Conservation (phyloP, 2,888 invertebrate species). For the Mycalesis mineus region DNA sequence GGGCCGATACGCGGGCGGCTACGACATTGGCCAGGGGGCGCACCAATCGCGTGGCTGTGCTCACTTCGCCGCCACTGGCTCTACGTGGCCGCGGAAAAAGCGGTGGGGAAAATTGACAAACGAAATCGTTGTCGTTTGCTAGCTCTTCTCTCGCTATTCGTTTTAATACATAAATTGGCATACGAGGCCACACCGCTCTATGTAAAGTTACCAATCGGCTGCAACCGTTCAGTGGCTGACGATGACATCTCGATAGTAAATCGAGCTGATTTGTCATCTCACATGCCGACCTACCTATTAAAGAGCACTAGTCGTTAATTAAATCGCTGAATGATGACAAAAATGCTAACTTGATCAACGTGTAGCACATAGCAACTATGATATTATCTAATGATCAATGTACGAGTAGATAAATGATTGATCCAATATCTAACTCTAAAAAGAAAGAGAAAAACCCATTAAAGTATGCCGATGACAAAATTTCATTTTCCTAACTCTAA, state of each 20-base stretch:
- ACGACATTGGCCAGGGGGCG: conserved; percentile 53
- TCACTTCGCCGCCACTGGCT: conserved; percentile 52
- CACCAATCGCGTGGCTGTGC: conserved; percentile 51
- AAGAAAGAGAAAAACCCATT: too few relatives aligned
- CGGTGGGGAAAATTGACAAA: conserved; percentile 64
- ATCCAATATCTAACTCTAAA: too few relatives aligned
- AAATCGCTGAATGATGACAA: too few relatives aligned
- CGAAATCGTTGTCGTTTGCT: conserved; percentile 49
- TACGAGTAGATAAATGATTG: too few relatives aligned
- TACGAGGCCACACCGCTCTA: conserved; percentile 57
- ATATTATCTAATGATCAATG: too few relatives aligned
- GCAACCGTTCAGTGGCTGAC: conserved; percentile 36
- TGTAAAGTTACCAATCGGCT: conserved; percentile 53
- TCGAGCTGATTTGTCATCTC: conserved; percentile 15
- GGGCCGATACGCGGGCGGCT: conserved; percentile 47
- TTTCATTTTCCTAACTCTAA: too few relatives aligned
- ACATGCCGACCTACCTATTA: conserved; percentile 4
- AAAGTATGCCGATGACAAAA: too few relatives aligned
- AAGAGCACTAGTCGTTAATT: neutral
- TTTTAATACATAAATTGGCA: conserved; percentile 51
- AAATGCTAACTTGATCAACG: too few relatives aligned
- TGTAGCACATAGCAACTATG: too few relatives aligned
- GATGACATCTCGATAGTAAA: conserved; percentile 16
- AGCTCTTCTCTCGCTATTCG: conserved; percentile 53
- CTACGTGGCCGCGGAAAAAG: conserved; percentile 50